Evolutionary conservation across 2,113 vertebrate genomes (phyloP).

Genomic region (Mormyrus lacerda): DNA sequence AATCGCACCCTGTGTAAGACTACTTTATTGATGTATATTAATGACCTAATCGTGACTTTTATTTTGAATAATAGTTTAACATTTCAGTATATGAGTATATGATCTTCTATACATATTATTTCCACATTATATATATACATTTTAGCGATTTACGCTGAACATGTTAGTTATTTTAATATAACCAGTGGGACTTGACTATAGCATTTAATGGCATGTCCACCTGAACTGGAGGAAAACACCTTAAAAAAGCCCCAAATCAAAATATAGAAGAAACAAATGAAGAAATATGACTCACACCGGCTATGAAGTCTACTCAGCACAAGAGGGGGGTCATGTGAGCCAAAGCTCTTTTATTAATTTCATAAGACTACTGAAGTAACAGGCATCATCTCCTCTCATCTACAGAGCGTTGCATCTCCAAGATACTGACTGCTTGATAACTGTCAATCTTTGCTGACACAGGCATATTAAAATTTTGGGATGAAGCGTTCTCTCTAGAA

Average conservation of each 20-base stretch:
- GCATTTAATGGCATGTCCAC: not conserved
- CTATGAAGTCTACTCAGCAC: not conserved
- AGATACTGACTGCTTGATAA: slow-evolving; percentile 80
- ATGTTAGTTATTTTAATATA: not conserved
- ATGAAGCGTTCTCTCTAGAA: slow-evolving; percentile 56
- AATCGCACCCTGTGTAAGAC: not conserved
- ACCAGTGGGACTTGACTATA: not conserved
- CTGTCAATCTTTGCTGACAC: slow-evolving; percentile 69
- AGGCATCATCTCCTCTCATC: slow-evolving; percentile 72
- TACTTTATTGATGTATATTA: not conserved
- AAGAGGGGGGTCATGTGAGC: not conserved
- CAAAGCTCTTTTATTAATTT: slow-evolving; percentile 84
- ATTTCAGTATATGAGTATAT: not conserved
- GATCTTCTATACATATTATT: not conserved
- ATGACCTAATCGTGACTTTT: not conserved
- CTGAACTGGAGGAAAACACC: not conserved
- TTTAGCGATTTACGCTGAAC: not conserved
- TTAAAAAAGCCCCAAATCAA: not conserved
- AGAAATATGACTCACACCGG: not conserved
- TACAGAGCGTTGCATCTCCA: slow-evolving; percentile 72
- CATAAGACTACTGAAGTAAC: slow-evolving; percentile 76
- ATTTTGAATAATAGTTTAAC: not conserved
- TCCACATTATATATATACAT: not conserved
- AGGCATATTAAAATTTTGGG: slow-evolving; percentile 67
- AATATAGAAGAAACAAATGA: not conserved